phyloP scores from a whole-genome alignment of 2,797 vertebrate species.

The Simalia tracyae region DNA sequence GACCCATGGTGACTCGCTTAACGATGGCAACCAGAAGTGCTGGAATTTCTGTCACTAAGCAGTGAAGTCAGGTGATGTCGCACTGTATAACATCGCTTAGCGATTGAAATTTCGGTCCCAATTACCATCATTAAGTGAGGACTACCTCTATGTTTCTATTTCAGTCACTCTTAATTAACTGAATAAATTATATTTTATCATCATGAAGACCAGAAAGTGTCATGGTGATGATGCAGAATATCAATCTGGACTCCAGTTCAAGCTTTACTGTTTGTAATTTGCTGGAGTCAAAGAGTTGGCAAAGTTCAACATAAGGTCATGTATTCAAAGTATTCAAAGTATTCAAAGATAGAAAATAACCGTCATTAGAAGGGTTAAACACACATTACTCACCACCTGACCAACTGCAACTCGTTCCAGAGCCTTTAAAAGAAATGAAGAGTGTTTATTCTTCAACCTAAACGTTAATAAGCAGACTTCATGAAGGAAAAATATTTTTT shows the following conservation, averaged over 20 bases:
- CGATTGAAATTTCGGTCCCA: background rate
- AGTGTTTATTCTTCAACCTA: constrained; percentile 70
- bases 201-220: constrained; percentile 48
- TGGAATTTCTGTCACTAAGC: background rate
- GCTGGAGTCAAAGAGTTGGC: constrained; percentile 58
- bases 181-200: constrained; percentile 45
- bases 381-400: constrained; percentile 80
- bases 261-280: constrained; percentile 37
- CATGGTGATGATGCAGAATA: constrained; percentile 43
- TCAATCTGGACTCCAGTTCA: constrained; percentile 44
- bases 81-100: background rate
- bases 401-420: constrained; percentile 80
- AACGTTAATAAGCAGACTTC: constrained; percentile 68
- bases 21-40: background rate
- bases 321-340: constrained; percentile 64
- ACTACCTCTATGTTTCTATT: background rate
- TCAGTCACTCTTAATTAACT: constrained; percentile 40
- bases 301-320: constrained; percentile 73
- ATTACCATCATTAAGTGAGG: background rate
- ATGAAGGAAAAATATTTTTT: constrained; percentile 62
- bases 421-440: constrained; percentile 74
- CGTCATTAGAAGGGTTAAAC: constrained; percentile 63
- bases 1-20: background rate
- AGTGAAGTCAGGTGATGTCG: background rate
- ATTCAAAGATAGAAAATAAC: constrained; percentile 57